Evolutionary conservation across 2,113 vertebrate genomes (phyloP).

Genomic region (Ceyx margarethae): DNA sequence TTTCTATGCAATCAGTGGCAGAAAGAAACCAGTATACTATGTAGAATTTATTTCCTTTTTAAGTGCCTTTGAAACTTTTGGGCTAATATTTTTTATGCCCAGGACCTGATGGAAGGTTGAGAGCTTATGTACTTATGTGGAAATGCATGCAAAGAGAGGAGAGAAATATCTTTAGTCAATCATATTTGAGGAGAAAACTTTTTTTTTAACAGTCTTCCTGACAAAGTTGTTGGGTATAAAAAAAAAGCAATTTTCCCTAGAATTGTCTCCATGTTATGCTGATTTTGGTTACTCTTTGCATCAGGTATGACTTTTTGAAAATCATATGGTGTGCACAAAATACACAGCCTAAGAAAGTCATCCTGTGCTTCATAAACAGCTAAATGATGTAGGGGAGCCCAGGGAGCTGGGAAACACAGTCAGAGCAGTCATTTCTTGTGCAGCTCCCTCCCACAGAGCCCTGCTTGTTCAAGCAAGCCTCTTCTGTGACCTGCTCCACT

Average conservation of each 20-base stretch:
- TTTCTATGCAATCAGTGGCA: background rate
- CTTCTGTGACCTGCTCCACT: background rate
- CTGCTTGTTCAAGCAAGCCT: background rate
- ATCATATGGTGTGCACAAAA: background rate
- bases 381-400: background rate
- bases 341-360: background rate
- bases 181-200: background rate
- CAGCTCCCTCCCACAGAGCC: background rate
- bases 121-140: background rate
- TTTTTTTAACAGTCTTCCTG: background rate
- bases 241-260: background rate
- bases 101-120: background rate
- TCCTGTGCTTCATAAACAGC: background rate
- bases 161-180: background rate
- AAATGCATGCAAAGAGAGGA: background rate
- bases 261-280: background rate
- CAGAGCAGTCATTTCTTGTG: background rate
- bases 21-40: background rate
- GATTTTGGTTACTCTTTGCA: background rate
- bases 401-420: background rate
- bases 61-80: background rate
- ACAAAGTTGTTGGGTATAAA: background rate
- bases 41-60: background rate
- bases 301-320: background rate
- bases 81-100: background rate